Evolutionary conservation across 1,140 invertebrate genomes (phyloP), one percentile per base, ranked within the genome.

Genomic region (Streblospio benedicti): DNA sequence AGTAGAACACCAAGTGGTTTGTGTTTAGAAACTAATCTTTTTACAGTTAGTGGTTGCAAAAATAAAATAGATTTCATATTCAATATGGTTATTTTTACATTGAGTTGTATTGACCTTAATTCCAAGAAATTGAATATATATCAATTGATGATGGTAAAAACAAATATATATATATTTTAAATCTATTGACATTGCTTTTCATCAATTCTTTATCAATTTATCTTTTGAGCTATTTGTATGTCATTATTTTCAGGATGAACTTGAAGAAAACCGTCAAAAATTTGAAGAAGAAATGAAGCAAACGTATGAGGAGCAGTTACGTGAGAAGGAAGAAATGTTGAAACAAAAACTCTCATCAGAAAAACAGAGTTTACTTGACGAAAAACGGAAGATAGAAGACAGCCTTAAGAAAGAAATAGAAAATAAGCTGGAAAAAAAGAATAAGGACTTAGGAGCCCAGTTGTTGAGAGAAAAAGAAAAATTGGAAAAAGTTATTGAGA

Each of bases 391-490:
- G 57, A 58, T 76, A 6, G 71, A 76, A 57, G 59, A 71, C n/a
- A 64, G 62, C 52, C 57, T 74, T 33, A 65, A 70, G 57, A 35
- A 65, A 45, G 64, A 70, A 47, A 71, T 71, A 69, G 67, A 62
- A 25, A 67, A 65, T 54, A 67, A 67, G 14, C 44, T 72, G 33
- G 67, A 72, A 61, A 68, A 73, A 53, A 73, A 75, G 57, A 66
- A 75, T 51, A 67, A 68, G 53, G 49, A 66, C 30, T 55, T 74
- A 25, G 65, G 72, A 56, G 63, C n/a, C n/a, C n/a, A 70, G 41
- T 59, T 75, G 25, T 38, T 63, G 20, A 38, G 65, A 50, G 63
- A 71, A 54, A 69, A 68, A 56, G 59, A 68, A 45, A 65, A 66
- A 51, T 59, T 74, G 28, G 60, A 73, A 57, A 65, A 70, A 61